A percentile compares a stretch with the other conserved stretches of the same genome.
These are phyloP conservation scores for Drosophila pseudotakahashii DNA, from an alignment of 2,888 invertebrate species.

Conservation along the genomic window DNA sequence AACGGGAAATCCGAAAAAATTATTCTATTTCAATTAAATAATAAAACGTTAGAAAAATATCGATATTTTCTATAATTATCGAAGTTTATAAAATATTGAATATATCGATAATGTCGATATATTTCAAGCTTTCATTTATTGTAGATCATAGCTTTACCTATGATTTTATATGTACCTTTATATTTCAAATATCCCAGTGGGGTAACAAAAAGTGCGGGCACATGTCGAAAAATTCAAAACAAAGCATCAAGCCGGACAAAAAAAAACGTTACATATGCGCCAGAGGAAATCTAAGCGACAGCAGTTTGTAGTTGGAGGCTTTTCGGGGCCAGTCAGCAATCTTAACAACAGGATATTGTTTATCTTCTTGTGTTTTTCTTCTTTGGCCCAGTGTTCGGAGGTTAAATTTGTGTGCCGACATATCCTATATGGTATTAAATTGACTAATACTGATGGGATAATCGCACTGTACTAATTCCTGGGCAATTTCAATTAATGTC, in stretches of 20 bases:
- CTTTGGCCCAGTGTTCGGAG: background rate
- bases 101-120: too few relatives aligned
- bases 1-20: too few relatives aligned
- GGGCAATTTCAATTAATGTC: constrained; percentile 27
- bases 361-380: constrained; percentile 28
- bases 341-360: constrained; percentile 36
- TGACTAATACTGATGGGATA: background rate
- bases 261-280: constrained; percentile 56
- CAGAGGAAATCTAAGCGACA: constrained; percentile 14
- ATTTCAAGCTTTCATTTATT: too few relatives aligned
- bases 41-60: too few relatives aligned
- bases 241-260: constrained; percentile 44
- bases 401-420: background rate
- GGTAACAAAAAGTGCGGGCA: background rate
- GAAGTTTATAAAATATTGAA: too few relatives aligned
- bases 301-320: constrained; percentile 31
- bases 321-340: constrained; percentile 45
- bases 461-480: constrained; percentile 8
- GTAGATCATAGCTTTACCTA: too few relatives aligned
- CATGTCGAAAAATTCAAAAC: background rate
- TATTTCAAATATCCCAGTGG: too few relatives aligned
- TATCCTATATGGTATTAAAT: background rate
- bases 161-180: too few relatives aligned
- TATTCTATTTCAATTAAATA: too few relatives aligned
- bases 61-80: too few relatives aligned